Evolutionary conservation across 2,797 vertebrate species (phyloP).

Genomic region (Ptychobarbus kaznakovi): DNA sequence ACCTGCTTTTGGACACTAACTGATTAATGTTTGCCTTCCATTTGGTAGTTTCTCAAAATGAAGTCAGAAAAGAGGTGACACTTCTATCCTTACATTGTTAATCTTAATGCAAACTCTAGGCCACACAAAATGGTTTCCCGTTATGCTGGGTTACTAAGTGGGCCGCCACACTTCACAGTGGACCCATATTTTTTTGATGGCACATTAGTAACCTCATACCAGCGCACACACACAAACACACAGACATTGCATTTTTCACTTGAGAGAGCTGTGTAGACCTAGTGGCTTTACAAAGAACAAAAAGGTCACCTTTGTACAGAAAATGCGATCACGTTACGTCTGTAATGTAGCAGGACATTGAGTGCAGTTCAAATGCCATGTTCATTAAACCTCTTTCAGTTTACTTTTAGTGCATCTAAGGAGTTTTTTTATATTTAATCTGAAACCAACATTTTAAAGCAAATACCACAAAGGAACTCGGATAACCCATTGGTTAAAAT

Average conservation of each 20-base stretch:
- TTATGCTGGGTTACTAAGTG: slow-evolving; percentile 23
- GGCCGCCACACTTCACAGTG: neutral
- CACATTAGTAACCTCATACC: slow-evolving; percentile 54
- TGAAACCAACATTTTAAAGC: neutral
- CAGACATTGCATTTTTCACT: neutral
- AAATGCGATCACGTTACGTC: slow-evolving; percentile 38
- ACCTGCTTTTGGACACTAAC: neutral
- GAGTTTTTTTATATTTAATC: neutral
- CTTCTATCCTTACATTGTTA: slow-evolving; percentile 10
- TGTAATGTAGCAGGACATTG: slow-evolving; percentile 28
- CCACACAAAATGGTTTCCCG: slow-evolving; percentile 9
- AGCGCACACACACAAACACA: neutral
- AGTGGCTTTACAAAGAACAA: slow-evolving; percentile 16
- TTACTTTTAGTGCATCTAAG: slow-evolving; percentile 14
- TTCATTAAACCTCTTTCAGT: slow-evolving; percentile 15
- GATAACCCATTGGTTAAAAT: neutral
- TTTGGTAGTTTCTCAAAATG: neutral
- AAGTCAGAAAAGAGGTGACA: neutral
- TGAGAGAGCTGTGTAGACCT: slow-evolving; percentile 16
- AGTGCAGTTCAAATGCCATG: slow-evolving; percentile 37
- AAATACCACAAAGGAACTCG: neutral
- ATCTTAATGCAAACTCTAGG: neutral
- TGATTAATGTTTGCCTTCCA: neutral
- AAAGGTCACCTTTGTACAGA: slow-evolving; percentile 54
- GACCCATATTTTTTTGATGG: slow-evolving; percentile 14